phyloP scores from a whole-genome alignment of 2,113 vertebrate species.

The Oryzias javanicus region DNA sequence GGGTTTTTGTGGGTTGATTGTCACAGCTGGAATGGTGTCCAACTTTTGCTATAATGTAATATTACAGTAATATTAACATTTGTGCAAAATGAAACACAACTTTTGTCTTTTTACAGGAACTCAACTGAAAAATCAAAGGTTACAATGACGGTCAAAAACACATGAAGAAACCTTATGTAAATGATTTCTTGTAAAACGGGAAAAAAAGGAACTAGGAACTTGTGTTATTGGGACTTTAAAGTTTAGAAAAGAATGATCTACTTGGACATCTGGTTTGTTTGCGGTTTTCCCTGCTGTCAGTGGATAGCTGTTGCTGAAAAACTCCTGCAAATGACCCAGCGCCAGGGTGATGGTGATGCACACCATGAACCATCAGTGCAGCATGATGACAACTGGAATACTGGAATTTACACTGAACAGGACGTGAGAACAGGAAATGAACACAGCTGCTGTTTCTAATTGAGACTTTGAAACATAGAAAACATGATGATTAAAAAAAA shows the following conservation, averaged over 20 bases:
- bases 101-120: too few species aligned
- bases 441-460: too few species aligned
- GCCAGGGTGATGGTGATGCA: neutral
- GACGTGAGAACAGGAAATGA: too few species aligned
- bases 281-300: neutral
- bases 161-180: too few species aligned
- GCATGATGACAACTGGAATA: neutral
- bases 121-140: too few species aligned
- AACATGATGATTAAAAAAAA: too few species aligned
- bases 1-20: neutral
- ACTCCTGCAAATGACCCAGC: neutral
- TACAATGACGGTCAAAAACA: too few species aligned
- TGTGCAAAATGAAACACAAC: too few species aligned
- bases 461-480: too few species aligned
- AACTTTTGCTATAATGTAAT: neutral
- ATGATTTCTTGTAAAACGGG: neutral
- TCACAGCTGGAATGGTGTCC: neutral
- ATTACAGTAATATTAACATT: neutral
- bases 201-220: neutral
- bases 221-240: neutral
- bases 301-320: neutral
- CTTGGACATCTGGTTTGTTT: slow-evolving; percentile 8
- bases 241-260: neutral
- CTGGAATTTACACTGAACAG: too few species aligned
- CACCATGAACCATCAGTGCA: neutral